Conservation (phyloP, 2,797 vertebrate species). For the Sciurus vulgaris region DNA sequence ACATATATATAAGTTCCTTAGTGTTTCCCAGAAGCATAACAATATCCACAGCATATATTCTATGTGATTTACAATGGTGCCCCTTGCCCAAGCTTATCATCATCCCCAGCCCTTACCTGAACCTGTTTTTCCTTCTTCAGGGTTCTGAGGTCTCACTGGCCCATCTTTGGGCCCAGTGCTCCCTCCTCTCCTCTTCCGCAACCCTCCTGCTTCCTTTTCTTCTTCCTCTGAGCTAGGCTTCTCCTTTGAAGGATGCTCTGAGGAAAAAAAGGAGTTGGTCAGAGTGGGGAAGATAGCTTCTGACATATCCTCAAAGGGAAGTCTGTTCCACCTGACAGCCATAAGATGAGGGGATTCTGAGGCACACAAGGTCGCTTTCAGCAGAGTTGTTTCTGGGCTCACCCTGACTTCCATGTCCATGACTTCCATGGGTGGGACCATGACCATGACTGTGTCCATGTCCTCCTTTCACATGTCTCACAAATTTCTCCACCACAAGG, state of each 20-base stretch:
- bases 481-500: conserved; percentile 95
- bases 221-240: conserved; percentile 73
- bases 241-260: conserved; percentile 67
- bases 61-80: not conserved
- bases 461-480: conserved; percentile 94
- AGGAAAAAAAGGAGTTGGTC: not conserved
- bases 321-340: not conserved
- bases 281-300: not conserved
- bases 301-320: not conserved
- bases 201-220: conserved; percentile 52
- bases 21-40: not conserved
- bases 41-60: not conserved
- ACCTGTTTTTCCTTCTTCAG: conserved; percentile 68
- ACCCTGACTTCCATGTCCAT: conserved; percentile 68
- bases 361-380: not conserved
- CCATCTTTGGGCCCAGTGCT: conserved; percentile 56
- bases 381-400: conserved; percentile 29
- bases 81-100: not conserved
- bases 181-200: conserved; percentile 41
- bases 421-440: conserved; percentile 45
- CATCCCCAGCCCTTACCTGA: conserved; percentile 57
- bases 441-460: conserved; percentile 87
- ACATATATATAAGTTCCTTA: not conserved
- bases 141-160: conserved; percentile 38
- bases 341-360: not conserved